Evolutionary conservation across 1,140 invertebrate species (phyloP), one percentile per base, ranked within the genome.

Genomic region (Drosophila saltans): DNA sequence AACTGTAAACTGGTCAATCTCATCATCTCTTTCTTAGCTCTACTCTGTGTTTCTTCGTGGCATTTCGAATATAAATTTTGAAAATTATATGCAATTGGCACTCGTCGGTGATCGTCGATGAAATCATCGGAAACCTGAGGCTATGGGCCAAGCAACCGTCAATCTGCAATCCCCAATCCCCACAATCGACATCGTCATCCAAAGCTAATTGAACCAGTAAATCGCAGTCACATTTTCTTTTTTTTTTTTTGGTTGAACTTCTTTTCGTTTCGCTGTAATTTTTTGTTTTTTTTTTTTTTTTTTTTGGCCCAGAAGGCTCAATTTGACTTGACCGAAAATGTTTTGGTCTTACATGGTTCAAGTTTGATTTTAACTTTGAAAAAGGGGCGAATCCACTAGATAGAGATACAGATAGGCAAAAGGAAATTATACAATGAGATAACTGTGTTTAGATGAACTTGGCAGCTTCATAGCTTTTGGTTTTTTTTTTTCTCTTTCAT

Each of bases 161-260:
- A 36, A 36, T 36, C 6, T 5, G 9, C 39, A 9, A 10, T 52
- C 16, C 45, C 11, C 45, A 52, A 52, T 26, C 45, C 21, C 39
- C 52, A 33, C 67, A 57, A 56, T 40, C 43, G 57, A 65, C 75
- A 77, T 66, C 73, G 69, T 64, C 45, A 56, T 56, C 67, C 58
- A 39, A 58, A 71, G 82, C 70, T 86, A 88, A 89, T 89, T 89
- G 84, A 89, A 78, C 83, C 77, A 62, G 80, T 88, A 89, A 80
- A 89, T 88, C 80, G 80, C 66, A 70, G 60, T 70, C 41, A 58
- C 73, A 77, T 65, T 60, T 36, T 57, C 41, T 56, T 40, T 39
- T 56, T 66, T 70, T 40, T 77, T 61, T 30, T 57, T 56, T 24
- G 28, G 11, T 24, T 61, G 75, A 69, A 66, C 33, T 66, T 57